A percentile compares a stretch with the other conserved stretches of the same genome.
Evolutionary conservation across 2,113 vertebrate genomes (phyloP).

Genomic region (Macrotus californicus): DNA sequence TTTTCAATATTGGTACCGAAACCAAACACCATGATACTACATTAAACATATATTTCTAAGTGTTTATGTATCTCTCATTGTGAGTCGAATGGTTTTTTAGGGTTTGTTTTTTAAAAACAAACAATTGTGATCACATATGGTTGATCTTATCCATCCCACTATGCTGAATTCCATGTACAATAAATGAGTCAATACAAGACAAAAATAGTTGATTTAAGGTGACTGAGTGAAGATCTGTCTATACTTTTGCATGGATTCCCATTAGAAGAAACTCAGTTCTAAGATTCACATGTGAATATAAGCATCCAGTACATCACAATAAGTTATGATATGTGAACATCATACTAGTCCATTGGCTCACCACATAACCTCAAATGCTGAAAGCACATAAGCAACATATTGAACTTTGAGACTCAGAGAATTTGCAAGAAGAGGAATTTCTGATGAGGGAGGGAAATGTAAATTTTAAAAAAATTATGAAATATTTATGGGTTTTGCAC

Average conservation of each 20-base stretch:
- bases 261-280: neutral
- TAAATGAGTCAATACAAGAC: neutral
- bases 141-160: neutral
- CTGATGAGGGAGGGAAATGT: conserved; percentile 2
- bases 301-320: neutral
- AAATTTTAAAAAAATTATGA: conserved; percentile 40
- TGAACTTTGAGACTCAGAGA: conserved; percentile 8
- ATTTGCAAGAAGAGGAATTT: conserved; percentile 26
- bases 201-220: neutral
- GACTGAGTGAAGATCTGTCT: neutral
- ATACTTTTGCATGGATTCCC: neutral
- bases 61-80: neutral
- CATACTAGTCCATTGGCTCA: neutral
- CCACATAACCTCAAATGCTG: neutral
- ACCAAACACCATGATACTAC: neutral
- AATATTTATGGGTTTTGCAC: conserved; percentile 66
- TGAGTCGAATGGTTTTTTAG: neutral
- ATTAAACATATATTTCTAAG: neutral
- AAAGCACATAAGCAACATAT: neutral
- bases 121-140: neutral
- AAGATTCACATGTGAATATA: neutral
- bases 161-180: neutral
- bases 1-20: neutral
- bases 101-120: neutral
- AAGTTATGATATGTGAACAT: neutral